phyloP scores from a whole-genome alignment of 2,797 vertebrate species.

The Thunnus albacares region DNA sequence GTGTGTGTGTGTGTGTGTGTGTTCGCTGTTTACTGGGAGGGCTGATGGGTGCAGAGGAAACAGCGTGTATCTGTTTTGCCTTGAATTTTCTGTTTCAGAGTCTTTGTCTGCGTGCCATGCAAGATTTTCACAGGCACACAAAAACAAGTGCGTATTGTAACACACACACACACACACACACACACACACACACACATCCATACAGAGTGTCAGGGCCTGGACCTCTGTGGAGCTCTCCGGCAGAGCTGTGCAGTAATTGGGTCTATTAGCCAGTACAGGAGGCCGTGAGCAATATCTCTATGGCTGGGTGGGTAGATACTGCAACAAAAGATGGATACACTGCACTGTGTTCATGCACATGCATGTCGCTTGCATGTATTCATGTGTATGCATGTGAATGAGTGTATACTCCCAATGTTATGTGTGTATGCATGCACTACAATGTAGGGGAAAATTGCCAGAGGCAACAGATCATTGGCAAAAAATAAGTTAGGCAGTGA shows the following conservation, averaged over 20 bases:
- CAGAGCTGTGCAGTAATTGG: slow-evolving; percentile 80
- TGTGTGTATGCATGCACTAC: slow-evolving; percentile 17
- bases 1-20: background rate
- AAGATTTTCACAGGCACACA: slow-evolving; percentile 45
- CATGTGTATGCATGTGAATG: slow-evolving; percentile 27
- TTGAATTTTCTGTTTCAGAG: slow-evolving; percentile 43
- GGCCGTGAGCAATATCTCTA: slow-evolving; percentile 79
- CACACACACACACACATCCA: slow-evolving; percentile 13
- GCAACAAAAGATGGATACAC: slow-evolving; percentile 63
- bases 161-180: slow-evolving; percentile 3
- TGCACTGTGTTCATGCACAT: slow-evolving; percentile 40
- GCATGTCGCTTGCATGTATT: slow-evolving; percentile 39
- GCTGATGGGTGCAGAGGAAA: slow-evolving; percentile 22
- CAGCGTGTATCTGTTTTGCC: slow-evolving; percentile 48
- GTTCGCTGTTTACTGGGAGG: slow-evolving; percentile 27
- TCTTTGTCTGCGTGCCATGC: slow-evolving; percentile 43
- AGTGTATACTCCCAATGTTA: background rate
- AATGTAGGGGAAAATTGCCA: slow-evolving; percentile 40
- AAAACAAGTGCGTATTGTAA: slow-evolving; percentile 39
- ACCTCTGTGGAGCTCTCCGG: slow-evolving; percentile 55
- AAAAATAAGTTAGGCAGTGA: slow-evolving; percentile 60
- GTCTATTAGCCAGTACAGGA: slow-evolving; percentile 81
- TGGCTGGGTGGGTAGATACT: slow-evolving; percentile 69
- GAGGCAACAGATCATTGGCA: slow-evolving; percentile 47
- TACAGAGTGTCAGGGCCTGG: slow-evolving; percentile 30